Evolutionary conservation across 2,888 invertebrate species (phyloP).

Genomic region (Cataglyphis rosenhaueri): DNA sequence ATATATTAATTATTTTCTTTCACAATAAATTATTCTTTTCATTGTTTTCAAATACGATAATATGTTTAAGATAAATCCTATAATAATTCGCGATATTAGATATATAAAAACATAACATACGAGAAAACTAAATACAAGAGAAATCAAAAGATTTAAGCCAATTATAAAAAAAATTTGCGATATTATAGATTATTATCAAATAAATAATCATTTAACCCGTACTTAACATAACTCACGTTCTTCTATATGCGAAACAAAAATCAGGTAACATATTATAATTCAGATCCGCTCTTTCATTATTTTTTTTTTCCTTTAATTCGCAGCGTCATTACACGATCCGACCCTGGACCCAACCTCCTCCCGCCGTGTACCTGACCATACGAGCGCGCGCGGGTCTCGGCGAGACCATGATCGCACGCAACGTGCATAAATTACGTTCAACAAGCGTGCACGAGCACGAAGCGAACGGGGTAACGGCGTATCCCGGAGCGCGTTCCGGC

Average conservation of each 20-base stretch:
- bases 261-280: not conserved
- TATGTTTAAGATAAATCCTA: not conserved
- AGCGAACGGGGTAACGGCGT: constrained; percentile 57
- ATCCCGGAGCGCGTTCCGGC: constrained; percentile 65
- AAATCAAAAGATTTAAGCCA: not conserved
- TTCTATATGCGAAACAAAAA: not conserved
- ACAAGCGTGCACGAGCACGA: constrained; percentile 65
- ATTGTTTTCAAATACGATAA: not conserved
- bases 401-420: constrained; percentile 80
- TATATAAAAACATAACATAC: not conserved
- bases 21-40: not conserved
- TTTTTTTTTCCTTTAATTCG: not conserved
- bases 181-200: not conserved
- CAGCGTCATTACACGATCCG: not conserved
- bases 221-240: not conserved
- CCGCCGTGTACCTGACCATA: constrained; percentile 80
- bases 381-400: constrained; percentile 72
- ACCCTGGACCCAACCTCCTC: constrained; percentile 58
- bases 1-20: not conserved
- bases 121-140: not conserved
- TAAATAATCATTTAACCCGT: not conserved
- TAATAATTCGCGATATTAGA: not conserved
- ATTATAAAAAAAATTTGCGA: not conserved
- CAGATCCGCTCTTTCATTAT: not conserved
- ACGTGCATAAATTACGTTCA: constrained; percentile 80